Base-by-base conservation (phyloP, 2,888 invertebrate genomes). In the Melanostoma scalare region DNA sequence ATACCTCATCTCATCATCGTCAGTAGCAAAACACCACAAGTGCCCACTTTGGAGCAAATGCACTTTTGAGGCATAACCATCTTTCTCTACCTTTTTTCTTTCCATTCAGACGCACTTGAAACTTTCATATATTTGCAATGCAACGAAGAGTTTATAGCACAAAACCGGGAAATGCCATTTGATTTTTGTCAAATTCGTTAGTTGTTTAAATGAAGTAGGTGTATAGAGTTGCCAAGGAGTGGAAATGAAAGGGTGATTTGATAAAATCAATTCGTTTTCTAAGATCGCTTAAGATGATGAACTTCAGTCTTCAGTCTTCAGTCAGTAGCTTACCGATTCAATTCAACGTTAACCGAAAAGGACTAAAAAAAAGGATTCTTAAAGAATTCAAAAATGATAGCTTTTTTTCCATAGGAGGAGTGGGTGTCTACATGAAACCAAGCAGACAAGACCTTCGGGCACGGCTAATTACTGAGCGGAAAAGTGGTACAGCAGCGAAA, bases 11-110 rank as follows among this genome's bases (percentile, higher is more conserved):
- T 48, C 6, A 38, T 36, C 42, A 36, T 52, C 42, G 42, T 53
- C 67, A 72, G 52, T 36, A 69, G 46, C 60, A 52, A 46, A 71
- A 33, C 52, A 81, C 81, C 81, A 82, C 78, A 82, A 78, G 72
- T 58, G 58, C 73, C 46, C 69, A 77, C 58, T 56, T 61, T 33
- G 68, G 56, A 67, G 72, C 79, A 80, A 74, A 74, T 80, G 67
- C 74, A 80, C 68, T 68, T 68, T 73, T 56, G 44, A 50, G 55
- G 68, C 55, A 61, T 61, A 71, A 35, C 58, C 65, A 9, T 36
- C 31, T 35, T 50, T 36, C 60, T 52, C 44, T 52, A 0, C 50
- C 9, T 20, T 30, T 10, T 30, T 61, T 44, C 33, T 44, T 9
- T 9, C 42, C 63, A 56, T 78, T 69, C 77, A 77, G 58, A 78